Evolutionary conservation across 2,888 invertebrate species (phyloP).

Genomic region (Drosophila fulvimacula): DNA sequence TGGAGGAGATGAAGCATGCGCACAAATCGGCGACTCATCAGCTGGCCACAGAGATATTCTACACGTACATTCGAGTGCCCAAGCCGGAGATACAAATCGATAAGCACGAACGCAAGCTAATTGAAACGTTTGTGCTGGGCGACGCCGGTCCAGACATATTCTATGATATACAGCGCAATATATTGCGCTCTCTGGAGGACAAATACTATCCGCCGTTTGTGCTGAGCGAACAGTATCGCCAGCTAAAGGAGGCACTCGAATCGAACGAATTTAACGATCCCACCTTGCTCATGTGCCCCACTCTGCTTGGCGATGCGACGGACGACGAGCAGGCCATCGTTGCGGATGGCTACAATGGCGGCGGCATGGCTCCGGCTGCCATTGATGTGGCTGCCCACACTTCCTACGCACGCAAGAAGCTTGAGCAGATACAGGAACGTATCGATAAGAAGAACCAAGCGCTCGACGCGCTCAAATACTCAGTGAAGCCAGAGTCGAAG

Average conservation of each 20-base stretch:
- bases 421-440: conserved; percentile 93
- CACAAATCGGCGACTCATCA: conserved; percentile 92
- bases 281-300: conserved; percentile 80
- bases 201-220: conserved; percentile 96
- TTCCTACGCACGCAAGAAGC: conserved; percentile 91
- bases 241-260: conserved; percentile 84
- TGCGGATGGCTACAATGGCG: conserved; percentile 65
- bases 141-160: conserved; percentile 95
- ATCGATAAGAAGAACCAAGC: conserved; percentile 93
- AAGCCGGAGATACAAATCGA: conserved; percentile 93
- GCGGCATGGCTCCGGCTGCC: conserved; percentile 52
- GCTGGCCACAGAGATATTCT: conserved; percentile 95
- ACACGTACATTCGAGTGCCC: conserved; percentile 93
- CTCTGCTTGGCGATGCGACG: conserved; percentile 59
- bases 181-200: conserved; percentile 92
- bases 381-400: conserved; percentile 92
- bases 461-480: conserved; percentile 91
- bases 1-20: conserved; percentile 92
- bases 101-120: conserved; percentile 91
- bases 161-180: conserved; percentile 93
- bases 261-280: conserved; percentile 85
- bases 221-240: conserved; percentile 93
- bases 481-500: conserved; percentile 93
- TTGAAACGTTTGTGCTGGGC: conserved; percentile 94
- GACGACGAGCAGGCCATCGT: conserved; percentile 75